Evolutionary conservation across 2,113 vertebrate genomes (phyloP).

Genomic region (Paramormyrops kingsleyae): DNA sequence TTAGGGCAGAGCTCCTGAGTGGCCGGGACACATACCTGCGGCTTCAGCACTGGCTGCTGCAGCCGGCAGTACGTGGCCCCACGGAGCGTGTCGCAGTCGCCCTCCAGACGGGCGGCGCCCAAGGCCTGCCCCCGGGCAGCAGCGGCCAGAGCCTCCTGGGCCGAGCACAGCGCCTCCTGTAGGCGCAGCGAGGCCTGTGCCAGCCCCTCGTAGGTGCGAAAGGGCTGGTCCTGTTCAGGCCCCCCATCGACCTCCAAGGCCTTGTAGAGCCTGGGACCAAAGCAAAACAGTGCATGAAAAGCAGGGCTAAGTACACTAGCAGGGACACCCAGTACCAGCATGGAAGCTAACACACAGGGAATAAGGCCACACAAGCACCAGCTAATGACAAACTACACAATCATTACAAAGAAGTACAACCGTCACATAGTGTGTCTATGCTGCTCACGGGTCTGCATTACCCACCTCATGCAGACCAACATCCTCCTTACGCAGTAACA

Average conservation of each 20-base stretch:
- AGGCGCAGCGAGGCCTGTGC: conserved; percentile 64
- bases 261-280: conserved; percentile 66
- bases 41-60: conserved; percentile 66
- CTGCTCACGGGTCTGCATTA: not conserved
- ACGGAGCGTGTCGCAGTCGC: conserved; percentile 59
- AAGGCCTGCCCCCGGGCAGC: conserved; percentile 58
- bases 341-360: not conserved
- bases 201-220: conserved; percentile 70
- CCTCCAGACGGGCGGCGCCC: conserved; percentile 53
- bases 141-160: conserved; percentile 52
- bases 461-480: not conserved
- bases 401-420: not conserved
- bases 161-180: conserved; percentile 51
- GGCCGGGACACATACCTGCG: conserved; percentile 62
- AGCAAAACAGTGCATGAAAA: not conserved
- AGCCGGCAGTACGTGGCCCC: conserved; percentile 64
- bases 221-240: conserved; percentile 61
- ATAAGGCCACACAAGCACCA: not conserved
- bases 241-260: conserved; percentile 62
- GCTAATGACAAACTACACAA: not conserved
- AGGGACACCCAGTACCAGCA: not conserved
- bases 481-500: not conserved
- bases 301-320: not conserved
- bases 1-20: conserved; percentile 60
- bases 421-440: not conserved